Evolutionary conservation across 1,140 invertebrate species (phyloP), one percentile per base, ranked within the genome.

Genomic region (Myzus persicae): DNA sequence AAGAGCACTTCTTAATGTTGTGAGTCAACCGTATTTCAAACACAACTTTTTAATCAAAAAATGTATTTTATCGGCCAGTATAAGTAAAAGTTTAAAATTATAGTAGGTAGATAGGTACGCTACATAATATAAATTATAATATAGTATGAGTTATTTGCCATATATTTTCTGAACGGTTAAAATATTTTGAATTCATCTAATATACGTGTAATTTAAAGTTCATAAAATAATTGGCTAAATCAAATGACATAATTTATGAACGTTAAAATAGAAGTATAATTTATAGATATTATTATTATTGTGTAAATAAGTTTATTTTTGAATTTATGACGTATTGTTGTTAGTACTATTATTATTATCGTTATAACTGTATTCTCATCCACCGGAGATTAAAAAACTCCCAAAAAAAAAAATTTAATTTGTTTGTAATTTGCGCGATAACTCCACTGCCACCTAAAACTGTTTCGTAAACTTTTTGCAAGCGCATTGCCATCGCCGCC

Each of bases 331-430:
- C 31, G 59, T 76, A 76, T 76, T 76, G n/a, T 76, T 76, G n/a
- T 76, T n/a, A n/a, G n/a, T n/a, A n/a, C n/a, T n/a, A 76, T 76
- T 76, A 76, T 76, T 36, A 18, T 14, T 76, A 76, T n/a, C 59
- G 59, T 76, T 76, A 76, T 76, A n/a, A 76, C 59, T 76, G 59
- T 76, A 76, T 76, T 76, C 3, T 20, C 22, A 84, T 87, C 42
- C 4, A 26, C 26, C 44, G n/a, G 46, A 54, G 46, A 54, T 38
- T 38, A 36, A 38, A 51, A n/a, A 76, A n/a, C 31, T n/a, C 11
- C 14, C n/a, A 76, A n/a, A 76, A 76, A 76, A 67, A 67, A 31
- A 67, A 67, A 67, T 38, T 48, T 89, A 90, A 90, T 90, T 90
- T 59, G 48, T 90, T 90, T 59, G 88, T 59, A 90, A 90, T 90